Conservation (phyloP, 1,140 invertebrate genomes). For the Drosophila virilis region DNA sequence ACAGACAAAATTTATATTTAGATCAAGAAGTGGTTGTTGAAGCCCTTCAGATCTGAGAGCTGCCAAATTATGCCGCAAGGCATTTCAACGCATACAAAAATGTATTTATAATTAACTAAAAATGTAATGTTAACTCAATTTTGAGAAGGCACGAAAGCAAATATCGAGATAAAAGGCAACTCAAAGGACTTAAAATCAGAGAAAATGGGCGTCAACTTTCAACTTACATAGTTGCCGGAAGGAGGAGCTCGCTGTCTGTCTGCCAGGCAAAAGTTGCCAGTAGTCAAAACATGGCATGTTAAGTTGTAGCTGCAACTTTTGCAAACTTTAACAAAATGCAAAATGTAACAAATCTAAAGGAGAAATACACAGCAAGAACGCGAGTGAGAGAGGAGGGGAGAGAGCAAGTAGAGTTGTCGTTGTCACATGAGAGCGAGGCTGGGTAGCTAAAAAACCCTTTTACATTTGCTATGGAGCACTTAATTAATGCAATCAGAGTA, state of each 20-base stretch:
- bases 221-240: slow-evolving; percentile 15
- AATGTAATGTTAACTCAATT: slow-evolving; percentile 44
- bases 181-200: not conserved
- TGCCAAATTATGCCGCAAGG: slow-evolving; percentile 26
- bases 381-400: not conserved
- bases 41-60: slow-evolving; percentile 2
- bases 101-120: slow-evolving; percentile 61
- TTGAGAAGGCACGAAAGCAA: slow-evolving; percentile 31
- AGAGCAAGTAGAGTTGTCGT: not conserved
- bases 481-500: slow-evolving; percentile 61
- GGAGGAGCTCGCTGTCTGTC: not conserved
- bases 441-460: slow-evolving; percentile 20
- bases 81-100: slow-evolving; percentile 39
- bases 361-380: not conserved
- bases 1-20: slow-evolving; percentile 22
- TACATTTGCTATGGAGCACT: slow-evolving; percentile 32
- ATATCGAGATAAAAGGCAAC: slow-evolving; percentile 31
- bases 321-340: slow-evolving; percentile 47
- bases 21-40: slow-evolving; percentile 24
- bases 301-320: slow-evolving; percentile 58
- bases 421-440: not conserved
- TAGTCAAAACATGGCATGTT: slow-evolving; percentile 66
- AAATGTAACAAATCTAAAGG: slow-evolving; percentile 50
- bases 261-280: slow-evolving; percentile 45
- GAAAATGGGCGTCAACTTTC: slow-evolving; percentile 37